Conservation (phyloP, 2,888 invertebrate species). For the Chorisops tibialis region DNA sequence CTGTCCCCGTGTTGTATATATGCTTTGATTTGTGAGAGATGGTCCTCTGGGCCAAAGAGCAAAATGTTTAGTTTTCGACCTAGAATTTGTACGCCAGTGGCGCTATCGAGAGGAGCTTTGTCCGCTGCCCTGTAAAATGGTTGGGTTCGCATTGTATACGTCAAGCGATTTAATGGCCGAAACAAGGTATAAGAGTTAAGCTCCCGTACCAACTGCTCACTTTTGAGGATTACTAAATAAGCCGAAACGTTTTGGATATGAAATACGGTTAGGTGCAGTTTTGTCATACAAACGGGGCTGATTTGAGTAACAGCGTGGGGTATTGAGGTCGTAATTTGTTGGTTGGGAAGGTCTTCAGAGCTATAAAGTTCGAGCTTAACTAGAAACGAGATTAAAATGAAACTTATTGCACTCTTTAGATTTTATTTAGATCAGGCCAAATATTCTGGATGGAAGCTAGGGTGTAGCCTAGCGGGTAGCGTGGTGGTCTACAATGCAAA, state of each 20-base stretch:
- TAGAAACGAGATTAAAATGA: too few species aligned
- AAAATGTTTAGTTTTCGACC: slow-evolving; percentile 30
- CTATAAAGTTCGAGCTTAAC: too few species aligned
- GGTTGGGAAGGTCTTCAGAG: too few species aligned
- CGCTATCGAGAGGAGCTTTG: neutral
- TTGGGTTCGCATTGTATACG: neutral
- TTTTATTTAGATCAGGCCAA: too few species aligned
- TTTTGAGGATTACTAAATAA: slow-evolving; percentile 6
- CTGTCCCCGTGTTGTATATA: slow-evolving; percentile 30
- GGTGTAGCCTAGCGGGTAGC: too few species aligned
- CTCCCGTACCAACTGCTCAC: slow-evolving; percentile 16
- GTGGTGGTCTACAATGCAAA: too few species aligned
- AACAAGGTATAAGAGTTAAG: slow-evolving; percentile 13
- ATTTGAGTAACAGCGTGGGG: too few species aligned
- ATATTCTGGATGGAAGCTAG: too few species aligned
- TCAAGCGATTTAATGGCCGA: slow-evolving; percentile 11
- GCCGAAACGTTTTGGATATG: neutral
- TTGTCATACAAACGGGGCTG: too few species aligned
- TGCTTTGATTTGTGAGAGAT: slow-evolving; percentile 32
- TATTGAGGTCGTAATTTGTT: too few species aligned
- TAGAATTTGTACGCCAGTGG: slow-evolving; percentile 9
- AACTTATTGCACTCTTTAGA: too few species aligned
- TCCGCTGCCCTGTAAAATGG: slow-evolving; percentile 7
- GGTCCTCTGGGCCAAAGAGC: slow-evolving; percentile 4
- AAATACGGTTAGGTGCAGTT: too few species aligned